These are phyloP conservation scores for Dasypogon diadema DNA, from an alignment of 2,888 invertebrate species.

Conservation along the genomic window DNA sequence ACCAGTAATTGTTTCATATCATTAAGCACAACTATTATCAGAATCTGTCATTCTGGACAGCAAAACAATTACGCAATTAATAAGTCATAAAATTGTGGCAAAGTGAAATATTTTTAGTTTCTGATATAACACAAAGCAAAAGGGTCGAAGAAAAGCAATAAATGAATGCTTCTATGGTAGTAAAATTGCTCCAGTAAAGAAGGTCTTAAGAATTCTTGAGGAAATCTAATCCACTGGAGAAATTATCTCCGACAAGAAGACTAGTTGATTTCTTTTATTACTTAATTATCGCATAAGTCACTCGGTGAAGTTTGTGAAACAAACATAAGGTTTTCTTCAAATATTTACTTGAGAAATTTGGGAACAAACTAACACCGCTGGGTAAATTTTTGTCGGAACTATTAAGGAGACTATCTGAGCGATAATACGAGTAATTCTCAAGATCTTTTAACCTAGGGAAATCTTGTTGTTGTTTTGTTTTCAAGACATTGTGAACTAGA, in stretches of 20 bases:
- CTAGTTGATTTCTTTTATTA: conserved; percentile 22
- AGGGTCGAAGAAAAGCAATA: neutral
- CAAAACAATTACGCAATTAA: conserved; percentile 35
- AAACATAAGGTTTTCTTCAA: conserved; percentile 4
- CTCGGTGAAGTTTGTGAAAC: neutral
- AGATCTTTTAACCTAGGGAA: no score
- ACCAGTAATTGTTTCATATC: no score
- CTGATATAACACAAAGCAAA: neutral
- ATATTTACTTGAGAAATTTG: conserved; percentile 1
- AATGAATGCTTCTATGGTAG: neutral
- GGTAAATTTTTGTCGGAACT: neutral
- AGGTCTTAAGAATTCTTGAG: neutral
- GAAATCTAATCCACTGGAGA: conserved; percentile 7
- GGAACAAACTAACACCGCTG: neutral
- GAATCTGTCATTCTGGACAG: neutral
- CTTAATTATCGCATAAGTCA: conserved; percentile 7
- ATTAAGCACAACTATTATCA: no score
- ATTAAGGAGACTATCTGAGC: neutral
- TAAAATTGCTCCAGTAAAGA: neutral
- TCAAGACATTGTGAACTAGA: no score
- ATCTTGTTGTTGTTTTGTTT: no score
- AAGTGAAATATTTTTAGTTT: neutral
- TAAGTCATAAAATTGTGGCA: conserved; percentile 10
- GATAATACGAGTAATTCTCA: no score
- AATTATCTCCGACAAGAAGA: conserved; percentile 7